Conservation (phyloP, 2,888 invertebrate genomes). For the Caenorhabditis sp. region DNA sequence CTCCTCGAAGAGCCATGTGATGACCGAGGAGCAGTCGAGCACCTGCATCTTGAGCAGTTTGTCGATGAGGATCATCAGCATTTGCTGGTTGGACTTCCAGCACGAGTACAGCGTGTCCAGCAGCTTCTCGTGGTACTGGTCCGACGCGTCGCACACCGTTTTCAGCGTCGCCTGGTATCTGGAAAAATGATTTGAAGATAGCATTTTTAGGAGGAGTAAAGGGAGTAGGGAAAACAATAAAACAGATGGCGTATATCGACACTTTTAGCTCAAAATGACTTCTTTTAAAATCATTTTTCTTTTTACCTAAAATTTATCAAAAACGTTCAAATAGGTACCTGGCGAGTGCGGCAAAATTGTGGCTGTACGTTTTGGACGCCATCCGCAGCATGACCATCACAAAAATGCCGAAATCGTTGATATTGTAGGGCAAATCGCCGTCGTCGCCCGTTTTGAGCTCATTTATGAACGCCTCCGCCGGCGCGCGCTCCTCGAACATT, state of each 20-base stretch:
- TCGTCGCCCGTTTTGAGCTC: slow-evolving; percentile 82
- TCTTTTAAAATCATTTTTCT: background rate
- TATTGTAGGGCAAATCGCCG: slow-evolving; percentile 85
- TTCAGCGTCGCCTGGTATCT: slow-evolving; percentile 82
- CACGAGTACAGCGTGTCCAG: slow-evolving; percentile 92
- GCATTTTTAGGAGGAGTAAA: too few relatives aligned
- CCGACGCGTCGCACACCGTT: slow-evolving; percentile 89
- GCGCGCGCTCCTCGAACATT: slow-evolving; percentile 61
- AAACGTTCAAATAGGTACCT: slow-evolving; percentile 83
- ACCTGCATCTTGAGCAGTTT: slow-evolving; percentile 97
- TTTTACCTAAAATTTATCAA: background rate
- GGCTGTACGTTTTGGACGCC: slow-evolving; percentile 96
- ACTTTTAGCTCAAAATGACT: too few relatives aligned
- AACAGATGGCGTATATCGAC: too few relatives aligned
- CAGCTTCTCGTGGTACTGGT: slow-evolving; percentile 95
- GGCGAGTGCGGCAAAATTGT: slow-evolving; percentile 97
- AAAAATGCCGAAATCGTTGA: slow-evolving; percentile 91
- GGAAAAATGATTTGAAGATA: background rate
- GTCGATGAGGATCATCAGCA: slow-evolving; percentile 95
- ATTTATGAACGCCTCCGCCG: slow-evolving; percentile 62
- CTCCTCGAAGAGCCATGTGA: slow-evolving; percentile 86
- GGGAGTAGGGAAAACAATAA: too few relatives aligned
- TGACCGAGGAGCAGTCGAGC: slow-evolving; percentile 95
- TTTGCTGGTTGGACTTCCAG: slow-evolving; percentile 95
- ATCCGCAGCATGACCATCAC: slow-evolving; percentile 85